Conservation (phyloP, 2,797 vertebrate genomes). For the Threskiornis aethiopicus region DNA sequence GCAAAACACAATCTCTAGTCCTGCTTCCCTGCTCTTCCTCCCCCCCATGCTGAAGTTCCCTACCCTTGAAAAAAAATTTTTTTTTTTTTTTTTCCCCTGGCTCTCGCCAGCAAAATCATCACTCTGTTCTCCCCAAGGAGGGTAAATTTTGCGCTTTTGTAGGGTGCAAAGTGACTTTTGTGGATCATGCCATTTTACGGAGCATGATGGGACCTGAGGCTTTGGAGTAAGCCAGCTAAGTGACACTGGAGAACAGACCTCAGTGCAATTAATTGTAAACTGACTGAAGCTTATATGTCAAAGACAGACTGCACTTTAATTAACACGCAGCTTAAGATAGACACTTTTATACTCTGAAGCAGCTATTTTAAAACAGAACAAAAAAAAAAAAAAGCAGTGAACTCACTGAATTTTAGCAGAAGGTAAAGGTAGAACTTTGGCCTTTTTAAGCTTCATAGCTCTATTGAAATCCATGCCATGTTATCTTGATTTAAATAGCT, state of each 20-base stretch:
- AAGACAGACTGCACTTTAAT: constrained; percentile 5
- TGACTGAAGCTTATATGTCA: neutral
- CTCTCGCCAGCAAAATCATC: neutral
- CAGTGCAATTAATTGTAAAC: neutral
- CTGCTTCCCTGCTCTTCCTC: neutral
- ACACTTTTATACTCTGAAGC: neutral
- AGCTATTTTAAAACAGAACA: neutral
- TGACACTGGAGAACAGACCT: neutral
- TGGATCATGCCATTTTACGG: neutral
- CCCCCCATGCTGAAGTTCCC: neutral
- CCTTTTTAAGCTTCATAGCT: neutral
- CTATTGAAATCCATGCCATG: neutral
- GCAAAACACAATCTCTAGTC: neutral
- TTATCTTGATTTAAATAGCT: constrained; percentile 11
- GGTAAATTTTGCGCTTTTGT: neutral
- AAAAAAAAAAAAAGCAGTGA: neutral
- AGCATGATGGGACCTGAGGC: neutral
- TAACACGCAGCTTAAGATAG: neutral
- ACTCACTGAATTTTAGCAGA: neutral
- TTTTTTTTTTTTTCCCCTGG: neutral
- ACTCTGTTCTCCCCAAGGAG: neutral
- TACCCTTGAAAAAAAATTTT: neutral
- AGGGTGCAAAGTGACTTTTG: neutral
- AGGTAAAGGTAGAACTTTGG: constrained; percentile 9
- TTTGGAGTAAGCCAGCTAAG: neutral